Evolutionary conservation across 1,140 invertebrate genomes (phyloP).

Genomic region (Heliconius congener): DNA sequence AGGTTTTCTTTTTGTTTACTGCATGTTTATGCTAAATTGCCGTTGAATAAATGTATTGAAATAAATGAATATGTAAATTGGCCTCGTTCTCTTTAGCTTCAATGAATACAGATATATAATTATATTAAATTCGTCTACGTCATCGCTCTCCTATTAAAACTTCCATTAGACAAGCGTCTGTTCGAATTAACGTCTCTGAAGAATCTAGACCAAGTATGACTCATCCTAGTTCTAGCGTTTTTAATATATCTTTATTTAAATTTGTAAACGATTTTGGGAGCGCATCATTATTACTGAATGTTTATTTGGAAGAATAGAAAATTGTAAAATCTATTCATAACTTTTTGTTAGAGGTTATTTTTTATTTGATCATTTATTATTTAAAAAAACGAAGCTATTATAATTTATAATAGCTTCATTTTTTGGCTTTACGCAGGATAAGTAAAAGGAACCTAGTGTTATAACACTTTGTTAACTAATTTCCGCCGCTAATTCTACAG

Average conservation of each 20-base stretch:
- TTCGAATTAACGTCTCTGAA: conserved; percentile 18
- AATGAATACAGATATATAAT: background rate
- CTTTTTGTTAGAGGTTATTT: too few species aligned
- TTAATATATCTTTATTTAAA: background rate
- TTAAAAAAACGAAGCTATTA: too few species aligned
- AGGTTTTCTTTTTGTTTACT: background rate
- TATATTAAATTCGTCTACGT: background rate
- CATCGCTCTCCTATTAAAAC: conserved; percentile 13
- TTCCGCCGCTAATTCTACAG: too few species aligned
- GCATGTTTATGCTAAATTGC: background rate
- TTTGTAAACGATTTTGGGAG: too few species aligned
- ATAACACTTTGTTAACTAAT: too few species aligned
- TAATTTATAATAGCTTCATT: too few species aligned
- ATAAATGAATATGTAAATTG: conserved; percentile 1
- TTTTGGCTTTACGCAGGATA: too few species aligned
- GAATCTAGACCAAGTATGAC: conserved; percentile 25
- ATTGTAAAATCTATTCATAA: too few species aligned
- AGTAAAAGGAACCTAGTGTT: too few species aligned
- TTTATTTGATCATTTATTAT: too few species aligned
- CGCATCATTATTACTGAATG: too few species aligned
- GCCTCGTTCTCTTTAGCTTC: background rate
- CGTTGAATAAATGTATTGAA: background rate
- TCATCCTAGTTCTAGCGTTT: background rate
- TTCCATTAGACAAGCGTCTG: conserved; percentile 22
- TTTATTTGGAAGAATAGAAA: too few species aligned